Evolutionary conservation across 1,140 invertebrate species (phyloP), one percentile per base, ranked within the genome.

Genomic region (Conus betulinus): DNA sequence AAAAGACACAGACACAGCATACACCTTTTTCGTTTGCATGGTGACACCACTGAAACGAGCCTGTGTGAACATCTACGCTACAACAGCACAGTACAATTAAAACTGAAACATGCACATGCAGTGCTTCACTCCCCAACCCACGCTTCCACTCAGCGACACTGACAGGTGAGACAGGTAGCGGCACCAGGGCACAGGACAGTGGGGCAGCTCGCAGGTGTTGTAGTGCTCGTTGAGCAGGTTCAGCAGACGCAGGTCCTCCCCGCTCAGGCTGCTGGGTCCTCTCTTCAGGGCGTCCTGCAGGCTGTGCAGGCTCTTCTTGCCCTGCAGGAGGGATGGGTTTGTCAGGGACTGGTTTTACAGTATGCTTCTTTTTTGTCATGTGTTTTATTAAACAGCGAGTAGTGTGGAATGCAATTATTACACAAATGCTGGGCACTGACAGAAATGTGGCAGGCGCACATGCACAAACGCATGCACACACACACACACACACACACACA

Each of bases 171-270:
- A 83, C 20, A 87, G 15, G 20, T 39, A 87, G 53, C 85, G 85
- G 27, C 85, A 87, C 85, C 85, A 87, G 55, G 85, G 71, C 20
- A 87, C 85, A 5, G 23, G 71, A 52, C 85, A 87, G 74, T 57
- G 53, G 71, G 85, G 85, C 74, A 55, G 71, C 15, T 87, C 85
- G 25, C 85, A 87, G 15, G 67, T 39, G 3, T 78, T 78, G 71
- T 57, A 87, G 53, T 87, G 85, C 25, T 78, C 71, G 74, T 27
- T n/a, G 11, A 87, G 74, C 51, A 87, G 51, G 51, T 79, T 10
- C 71, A 87, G 15, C 51, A 87, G 39, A 17, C 13, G 15, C 10
- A 52, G n/a, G 74, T 78, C 74, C 23, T 87, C 85, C 8, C 13
- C 74, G n/a, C 27, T 52, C 20, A 78, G 71, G 23, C 57, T 5